Evolutionary conservation across 2,113 vertebrate species (phyloP).

Genomic region (Muntiacus reevesi): DNA sequence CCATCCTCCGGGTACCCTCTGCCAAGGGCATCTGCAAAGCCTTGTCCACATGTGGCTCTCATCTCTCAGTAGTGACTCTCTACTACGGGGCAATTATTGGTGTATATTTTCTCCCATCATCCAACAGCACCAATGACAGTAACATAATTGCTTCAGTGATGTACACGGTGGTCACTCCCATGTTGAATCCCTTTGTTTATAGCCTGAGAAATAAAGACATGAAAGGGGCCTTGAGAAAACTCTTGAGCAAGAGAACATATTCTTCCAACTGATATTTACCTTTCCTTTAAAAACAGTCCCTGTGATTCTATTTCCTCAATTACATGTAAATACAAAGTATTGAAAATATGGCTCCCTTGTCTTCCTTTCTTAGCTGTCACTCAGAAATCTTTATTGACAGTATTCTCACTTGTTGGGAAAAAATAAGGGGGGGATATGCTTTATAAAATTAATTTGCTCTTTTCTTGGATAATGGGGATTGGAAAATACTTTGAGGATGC

Average conservation of each 20-base stretch:
- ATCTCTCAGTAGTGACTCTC: conserved; percentile 70
- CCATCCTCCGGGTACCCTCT: conserved; percentile 49
- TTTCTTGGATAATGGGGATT: neutral
- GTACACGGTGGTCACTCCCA: conserved; percentile 64
- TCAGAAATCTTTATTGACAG: neutral
- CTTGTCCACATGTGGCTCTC: conserved; percentile 74
- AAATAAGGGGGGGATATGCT: neutral
- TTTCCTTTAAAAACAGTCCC: neutral
- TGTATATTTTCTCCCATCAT: conserved; percentile 64
- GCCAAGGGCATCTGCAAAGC: conserved; percentile 61
- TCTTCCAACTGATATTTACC: conserved; percentile 14
- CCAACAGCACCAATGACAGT: neutral
- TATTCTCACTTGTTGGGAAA: neutral
- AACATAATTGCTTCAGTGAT: conserved; percentile 64
- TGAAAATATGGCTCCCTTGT: conserved; percentile 3
- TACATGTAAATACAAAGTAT: neutral
- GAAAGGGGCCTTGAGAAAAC: conserved; percentile 52
- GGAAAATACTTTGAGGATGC: neutral
- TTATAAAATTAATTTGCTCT: neutral
- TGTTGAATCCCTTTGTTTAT: conserved; percentile 73
- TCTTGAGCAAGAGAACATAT: conserved; percentile 27
- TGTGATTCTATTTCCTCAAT: neutral
- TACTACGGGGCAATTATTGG: conserved; percentile 69
- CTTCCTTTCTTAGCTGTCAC: neutral
- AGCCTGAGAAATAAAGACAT: conserved; percentile 70